Conservation (phyloP, 2,113 vertebrate genomes). For the Stercorarius parasiticus region DNA sequence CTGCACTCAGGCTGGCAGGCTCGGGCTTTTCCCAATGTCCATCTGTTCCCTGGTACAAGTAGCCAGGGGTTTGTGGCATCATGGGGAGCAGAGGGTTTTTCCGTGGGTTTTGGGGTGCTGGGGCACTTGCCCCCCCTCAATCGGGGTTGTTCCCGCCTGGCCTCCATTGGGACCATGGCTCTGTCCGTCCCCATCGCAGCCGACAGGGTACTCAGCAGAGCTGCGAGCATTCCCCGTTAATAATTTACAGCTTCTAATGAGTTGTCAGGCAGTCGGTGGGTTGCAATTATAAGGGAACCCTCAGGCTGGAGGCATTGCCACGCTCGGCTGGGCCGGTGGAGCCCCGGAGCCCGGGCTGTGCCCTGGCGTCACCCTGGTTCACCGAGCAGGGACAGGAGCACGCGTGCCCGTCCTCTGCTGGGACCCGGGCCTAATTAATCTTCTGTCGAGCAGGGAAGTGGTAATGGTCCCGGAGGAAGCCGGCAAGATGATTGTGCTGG, state of each 20-base stretch:
- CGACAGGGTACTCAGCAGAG: not conserved
- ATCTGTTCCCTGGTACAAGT: fast-evolving
- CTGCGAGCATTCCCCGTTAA: fast-evolving
- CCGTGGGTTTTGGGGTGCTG: not conserved
- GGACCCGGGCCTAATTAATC: constrained; percentile 68
- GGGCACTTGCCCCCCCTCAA: not conserved
- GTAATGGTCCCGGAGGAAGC: constrained; percentile 44
- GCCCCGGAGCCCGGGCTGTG: not conserved
- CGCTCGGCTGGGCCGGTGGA: not conserved
- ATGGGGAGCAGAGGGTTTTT: not conserved
- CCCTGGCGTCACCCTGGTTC: not conserved
- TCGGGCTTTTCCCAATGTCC: not conserved
- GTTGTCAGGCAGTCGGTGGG: not conserved
- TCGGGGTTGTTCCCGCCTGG: not conserved
- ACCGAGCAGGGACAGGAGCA: not conserved
- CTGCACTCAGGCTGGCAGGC: too few relatives aligned
- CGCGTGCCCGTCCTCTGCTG: not conserved
- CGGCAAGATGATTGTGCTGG: constrained; percentile 42
- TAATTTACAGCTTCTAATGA: not conserved
- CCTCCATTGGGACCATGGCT: fast-evolving
- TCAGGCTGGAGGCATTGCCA: not conserved
- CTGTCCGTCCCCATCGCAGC: fast-evolving
- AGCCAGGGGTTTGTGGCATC: too few relatives aligned
- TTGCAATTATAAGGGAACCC: not conserved
- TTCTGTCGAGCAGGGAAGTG: constrained; percentile 2